phyloP scores from a whole-genome alignment of 2,113 vertebrate genomes.

The Melanerpes formicivorus region DNA sequence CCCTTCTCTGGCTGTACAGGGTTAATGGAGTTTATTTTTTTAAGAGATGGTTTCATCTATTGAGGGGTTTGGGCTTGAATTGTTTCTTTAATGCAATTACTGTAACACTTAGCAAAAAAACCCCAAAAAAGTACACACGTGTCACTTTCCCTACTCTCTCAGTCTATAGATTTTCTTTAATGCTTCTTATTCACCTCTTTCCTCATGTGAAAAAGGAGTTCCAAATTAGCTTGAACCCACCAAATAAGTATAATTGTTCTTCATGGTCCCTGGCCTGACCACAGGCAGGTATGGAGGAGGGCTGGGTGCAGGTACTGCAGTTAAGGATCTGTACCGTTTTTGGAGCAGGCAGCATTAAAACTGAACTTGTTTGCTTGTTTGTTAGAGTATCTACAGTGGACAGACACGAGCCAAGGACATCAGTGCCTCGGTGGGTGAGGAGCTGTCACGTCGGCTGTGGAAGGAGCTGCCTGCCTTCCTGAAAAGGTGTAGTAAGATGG shows the following conservation, averaged over 20 bases:
- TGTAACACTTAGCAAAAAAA: accelerated
- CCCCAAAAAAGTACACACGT: not conserved
- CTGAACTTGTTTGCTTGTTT: not conserved
- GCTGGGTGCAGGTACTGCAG: not conserved
- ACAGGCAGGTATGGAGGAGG: accelerated
- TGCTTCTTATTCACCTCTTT: not conserved
- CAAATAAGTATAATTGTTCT: not conserved
- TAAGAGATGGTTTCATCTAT: not conserved
- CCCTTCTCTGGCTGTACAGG: not conserved
- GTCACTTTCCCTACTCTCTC: not conserved
- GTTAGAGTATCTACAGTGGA: constrained; percentile 74
- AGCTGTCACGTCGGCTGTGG: constrained; percentile 62
- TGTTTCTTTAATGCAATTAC: not conserved
- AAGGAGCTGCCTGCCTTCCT: constrained; percentile 78
- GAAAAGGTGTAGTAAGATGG: constrained; percentile 71
- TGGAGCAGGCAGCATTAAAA: not conserved
- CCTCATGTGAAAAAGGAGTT: not conserved
- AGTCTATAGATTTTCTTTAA: not conserved
- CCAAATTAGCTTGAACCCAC: not conserved
- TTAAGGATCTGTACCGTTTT: not conserved
- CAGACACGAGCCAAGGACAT: constrained; percentile 69
- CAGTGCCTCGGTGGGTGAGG: constrained; percentile 33
- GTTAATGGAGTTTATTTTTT: not conserved
- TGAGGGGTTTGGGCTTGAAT: not conserved
- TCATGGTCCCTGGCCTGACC: not conserved